These are phyloP conservation scores for Megaustenia siamemsis DNA, from an alignment of 2,888 invertebrate genomes.

Conservation along the genomic window DNA sequence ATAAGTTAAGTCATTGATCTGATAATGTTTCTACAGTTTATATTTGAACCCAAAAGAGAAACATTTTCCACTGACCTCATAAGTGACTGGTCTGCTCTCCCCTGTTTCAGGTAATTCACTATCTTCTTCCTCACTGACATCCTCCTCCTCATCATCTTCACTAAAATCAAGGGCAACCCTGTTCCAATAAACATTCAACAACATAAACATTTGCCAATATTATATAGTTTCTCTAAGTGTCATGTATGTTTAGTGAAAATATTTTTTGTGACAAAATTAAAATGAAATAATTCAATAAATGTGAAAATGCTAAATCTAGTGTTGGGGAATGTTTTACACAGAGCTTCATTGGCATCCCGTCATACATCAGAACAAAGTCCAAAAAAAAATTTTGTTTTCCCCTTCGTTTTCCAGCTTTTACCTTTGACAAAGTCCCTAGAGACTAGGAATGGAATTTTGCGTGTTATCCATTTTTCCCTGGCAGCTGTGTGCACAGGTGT, in stretches of 20 bases:
- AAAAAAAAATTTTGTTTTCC: no score
- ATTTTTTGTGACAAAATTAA: no score
- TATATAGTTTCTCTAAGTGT: background rate
- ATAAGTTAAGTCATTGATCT: no score
- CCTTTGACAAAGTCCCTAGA: no score
- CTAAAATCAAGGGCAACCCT: slow-evolving; percentile 46
- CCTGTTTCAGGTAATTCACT: slow-evolving; percentile 58
- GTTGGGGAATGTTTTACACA: no score
- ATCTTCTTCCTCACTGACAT: slow-evolving; percentile 36
- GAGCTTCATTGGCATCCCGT: no score
- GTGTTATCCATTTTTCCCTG: no score
- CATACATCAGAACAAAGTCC: no score
- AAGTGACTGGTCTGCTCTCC: slow-evolving; percentile 91
- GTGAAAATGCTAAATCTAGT: background rate
- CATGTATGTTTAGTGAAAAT: background rate
- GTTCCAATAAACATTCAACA: background rate
- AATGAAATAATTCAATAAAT: background rate
- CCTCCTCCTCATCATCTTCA: slow-evolving; percentile 56
- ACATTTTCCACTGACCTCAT: slow-evolving; percentile 81
- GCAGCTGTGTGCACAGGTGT: no score
- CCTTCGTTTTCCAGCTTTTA: no score
- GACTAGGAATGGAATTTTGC: no score
- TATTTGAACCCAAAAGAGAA: background rate
- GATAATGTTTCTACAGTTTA: no score
- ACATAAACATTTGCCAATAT: background rate